Conservation (phyloP, 2,797 vertebrate genomes). For the Bradypus variegatus region DNA sequence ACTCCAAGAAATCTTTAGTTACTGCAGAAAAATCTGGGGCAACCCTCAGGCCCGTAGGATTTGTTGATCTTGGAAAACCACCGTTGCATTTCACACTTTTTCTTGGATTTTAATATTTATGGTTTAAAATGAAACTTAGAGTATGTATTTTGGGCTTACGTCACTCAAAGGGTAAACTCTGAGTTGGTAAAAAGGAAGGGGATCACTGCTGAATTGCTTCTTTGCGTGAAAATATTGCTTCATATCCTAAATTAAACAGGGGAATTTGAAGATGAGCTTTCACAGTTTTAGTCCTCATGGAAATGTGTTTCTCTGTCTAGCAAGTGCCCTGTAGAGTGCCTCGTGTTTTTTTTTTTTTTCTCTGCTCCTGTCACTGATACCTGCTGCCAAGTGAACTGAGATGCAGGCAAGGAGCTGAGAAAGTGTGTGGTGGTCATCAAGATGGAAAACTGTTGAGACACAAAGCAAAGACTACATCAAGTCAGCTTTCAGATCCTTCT, state of each 20-base stretch:
- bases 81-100: background rate
- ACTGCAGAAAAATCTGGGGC: conserved; percentile 27
- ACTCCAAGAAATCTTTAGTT: conserved; percentile 33
- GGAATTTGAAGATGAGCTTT: background rate
- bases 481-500: background rate
- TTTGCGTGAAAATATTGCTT: conserved; percentile 14
- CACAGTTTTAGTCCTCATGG: background rate
- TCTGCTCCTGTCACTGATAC: background rate
- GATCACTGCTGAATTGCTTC: background rate
- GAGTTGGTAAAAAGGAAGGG: background rate
- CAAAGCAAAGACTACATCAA: background rate
- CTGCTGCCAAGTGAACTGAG: background rate
- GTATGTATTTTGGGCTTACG: background rate
- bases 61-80: conserved; percentile 44
- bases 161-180: conserved; percentile 12
- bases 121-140: conserved; percentile 4
- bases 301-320: background rate
- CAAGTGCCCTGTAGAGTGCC: background rate
- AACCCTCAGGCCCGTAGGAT: background rate
- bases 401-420: background rate
- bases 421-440: background rate
- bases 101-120: background rate
- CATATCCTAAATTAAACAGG: background rate
- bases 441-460: background rate
- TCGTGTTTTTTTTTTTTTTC: background rate